Evolutionary conservation across 1,140 invertebrate genomes (phyloP).

Genomic region (Drosophila punjabiensis): DNA sequence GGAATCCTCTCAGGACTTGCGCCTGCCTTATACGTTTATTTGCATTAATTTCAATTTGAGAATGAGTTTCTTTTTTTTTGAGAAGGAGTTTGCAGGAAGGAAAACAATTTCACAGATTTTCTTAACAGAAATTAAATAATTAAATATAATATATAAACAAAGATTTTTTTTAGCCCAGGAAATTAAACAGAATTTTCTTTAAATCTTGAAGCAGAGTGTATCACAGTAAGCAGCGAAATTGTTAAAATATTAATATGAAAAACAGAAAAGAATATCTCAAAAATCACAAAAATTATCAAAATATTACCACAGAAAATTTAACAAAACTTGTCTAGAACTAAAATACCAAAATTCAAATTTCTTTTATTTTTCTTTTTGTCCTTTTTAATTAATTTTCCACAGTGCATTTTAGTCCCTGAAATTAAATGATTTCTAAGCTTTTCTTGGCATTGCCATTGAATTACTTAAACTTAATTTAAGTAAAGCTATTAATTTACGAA

Average conservation of each 20-base stretch:
- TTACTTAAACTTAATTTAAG: constrained; percentile 54
- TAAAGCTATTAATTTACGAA: constrained; percentile 64
- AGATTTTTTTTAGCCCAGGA: background rate
- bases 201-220: background rate
- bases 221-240: no score
- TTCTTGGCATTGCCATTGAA: background rate
- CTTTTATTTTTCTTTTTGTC: background rate
- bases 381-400: background rate
- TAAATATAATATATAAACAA: background rate
- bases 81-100: background rate
- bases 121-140: background rate
- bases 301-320: background rate
- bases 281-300: background rate
- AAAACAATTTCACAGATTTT: background rate
- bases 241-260: background rate
- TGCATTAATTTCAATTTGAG: constrained; percentile 32
- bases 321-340: background rate
- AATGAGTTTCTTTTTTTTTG: constrained; percentile 19
- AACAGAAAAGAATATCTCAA: background rate
- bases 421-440: background rate
- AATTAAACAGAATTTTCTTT: background rate
- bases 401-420: background rate
- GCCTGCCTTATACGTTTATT: constrained; percentile 40
- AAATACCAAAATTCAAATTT: background rate
- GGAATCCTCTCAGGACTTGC: background rate